Conservation (phyloP, 2,888 invertebrate genomes). For the Hyposoter didymator region DNA sequence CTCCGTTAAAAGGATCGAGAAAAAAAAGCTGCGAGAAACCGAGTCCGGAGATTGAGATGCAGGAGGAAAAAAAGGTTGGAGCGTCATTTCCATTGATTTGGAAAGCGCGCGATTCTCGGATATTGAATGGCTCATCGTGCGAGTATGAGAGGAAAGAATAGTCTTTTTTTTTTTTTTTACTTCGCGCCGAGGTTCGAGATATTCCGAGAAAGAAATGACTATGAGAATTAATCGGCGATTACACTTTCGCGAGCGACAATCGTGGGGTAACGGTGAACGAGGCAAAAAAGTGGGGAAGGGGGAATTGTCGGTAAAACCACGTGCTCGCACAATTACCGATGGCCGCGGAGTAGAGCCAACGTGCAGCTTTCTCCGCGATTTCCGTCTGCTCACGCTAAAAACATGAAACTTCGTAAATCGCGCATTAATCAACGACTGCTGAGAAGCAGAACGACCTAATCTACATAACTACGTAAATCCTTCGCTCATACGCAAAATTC, state of each 20-base stretch:
- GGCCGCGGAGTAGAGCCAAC: conserved; percentile 33
- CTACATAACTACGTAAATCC: neutral
- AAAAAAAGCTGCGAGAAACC: neutral
- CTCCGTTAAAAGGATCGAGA: neutral
- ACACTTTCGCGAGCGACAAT: conserved; percentile 58
- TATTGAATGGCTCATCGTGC: conserved; percentile 8
- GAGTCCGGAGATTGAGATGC: neutral
- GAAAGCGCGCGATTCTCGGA: neutral
- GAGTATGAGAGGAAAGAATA: neutral
- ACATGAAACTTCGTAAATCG: neutral
- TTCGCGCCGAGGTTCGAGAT: conserved; percentile 12
- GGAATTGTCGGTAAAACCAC: conserved; percentile 41
- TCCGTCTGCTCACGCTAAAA: conserved; percentile 6
- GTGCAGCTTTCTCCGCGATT: conserved; percentile 57
- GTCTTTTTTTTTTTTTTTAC: conserved; percentile 6
- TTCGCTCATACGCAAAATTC: neutral
- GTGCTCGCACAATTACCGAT: conserved; percentile 43
- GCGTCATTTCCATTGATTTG: neutral
- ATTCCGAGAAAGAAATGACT: conserved; percentile 52
- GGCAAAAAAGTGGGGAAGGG: neutral
- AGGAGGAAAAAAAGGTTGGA: neutral
- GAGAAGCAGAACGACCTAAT: neutral
- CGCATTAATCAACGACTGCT: neutral
- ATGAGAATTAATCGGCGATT: conserved; percentile 59
- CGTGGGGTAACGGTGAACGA: neutral